phyloP scores from a whole-genome alignment of 2,113 vertebrate genomes.

The Atrichornis clamosus region DNA sequence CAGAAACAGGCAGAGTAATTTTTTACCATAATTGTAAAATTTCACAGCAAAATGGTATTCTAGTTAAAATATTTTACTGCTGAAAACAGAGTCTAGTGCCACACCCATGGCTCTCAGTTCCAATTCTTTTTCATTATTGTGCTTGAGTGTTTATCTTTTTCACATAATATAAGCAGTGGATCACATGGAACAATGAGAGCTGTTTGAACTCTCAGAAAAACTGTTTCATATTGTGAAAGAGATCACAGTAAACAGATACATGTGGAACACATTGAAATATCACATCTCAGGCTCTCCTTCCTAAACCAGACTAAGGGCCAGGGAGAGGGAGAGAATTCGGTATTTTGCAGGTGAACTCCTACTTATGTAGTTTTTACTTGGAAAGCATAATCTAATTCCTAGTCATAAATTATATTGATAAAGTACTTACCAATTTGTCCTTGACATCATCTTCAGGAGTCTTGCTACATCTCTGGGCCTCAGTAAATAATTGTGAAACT shows the following conservation, averaged over 20 bases:
- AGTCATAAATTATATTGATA: not conserved
- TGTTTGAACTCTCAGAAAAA: not conserved
- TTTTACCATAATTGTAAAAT: not conserved
- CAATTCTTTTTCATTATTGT: not conserved
- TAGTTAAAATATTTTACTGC: not conserved
- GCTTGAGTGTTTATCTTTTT: not conserved
- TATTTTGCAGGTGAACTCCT: not conserved
- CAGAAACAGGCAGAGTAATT: not conserved
- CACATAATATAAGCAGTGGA: not conserved
- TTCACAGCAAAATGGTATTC: not conserved
- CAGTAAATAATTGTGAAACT: not conserved
- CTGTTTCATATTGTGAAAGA: not conserved
- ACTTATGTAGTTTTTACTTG: not conserved
- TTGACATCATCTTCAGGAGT: not conserved
- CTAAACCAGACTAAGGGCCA: not conserved
- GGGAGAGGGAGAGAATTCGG: not conserved
- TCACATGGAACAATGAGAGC: not conserved
- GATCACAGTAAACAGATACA: not conserved
- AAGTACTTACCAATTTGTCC: not conserved
- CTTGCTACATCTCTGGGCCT: not conserved
- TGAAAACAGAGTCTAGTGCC: not conserved
- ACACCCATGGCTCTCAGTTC: not conserved
- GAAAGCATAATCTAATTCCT: not conserved
- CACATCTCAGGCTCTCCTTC: fast-evolving
- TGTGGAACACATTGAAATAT: not conserved